Conservation (phyloP, 1,140 invertebrate species). For the Trypoxylus dichotomus region DNA sequence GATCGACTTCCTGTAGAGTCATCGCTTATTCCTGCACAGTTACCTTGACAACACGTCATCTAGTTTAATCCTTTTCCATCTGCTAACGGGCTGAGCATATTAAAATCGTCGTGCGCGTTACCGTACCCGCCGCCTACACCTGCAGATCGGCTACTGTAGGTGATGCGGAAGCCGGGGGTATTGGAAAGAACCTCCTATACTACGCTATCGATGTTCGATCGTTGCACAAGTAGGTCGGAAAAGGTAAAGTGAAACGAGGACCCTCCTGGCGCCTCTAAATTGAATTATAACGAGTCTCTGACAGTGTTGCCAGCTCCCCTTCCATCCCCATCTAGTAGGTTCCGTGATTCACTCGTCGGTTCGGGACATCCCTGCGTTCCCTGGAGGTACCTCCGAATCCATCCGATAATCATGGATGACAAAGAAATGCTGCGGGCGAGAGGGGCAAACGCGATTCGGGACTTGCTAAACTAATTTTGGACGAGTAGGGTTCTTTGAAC, state of each 20-base stretch:
- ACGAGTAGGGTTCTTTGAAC: background rate
- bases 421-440: background rate
- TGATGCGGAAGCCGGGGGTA: background rate
- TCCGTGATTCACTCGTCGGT: background rate
- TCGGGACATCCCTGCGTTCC: background rate
- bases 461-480: background rate
- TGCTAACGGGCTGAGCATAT: background rate
- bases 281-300: conserved; percentile 2
- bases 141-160: background rate
- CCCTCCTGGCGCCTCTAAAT: background rate
- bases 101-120: background rate
- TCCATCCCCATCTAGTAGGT: background rate
- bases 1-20: conserved; percentile 5
- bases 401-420: background rate
- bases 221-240: conserved; percentile 1
- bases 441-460: background rate
- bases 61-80: conserved; percentile 1
- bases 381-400: background rate
- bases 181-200: background rate
- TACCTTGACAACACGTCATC: background rate
- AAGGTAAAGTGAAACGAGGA: conserved; percentile 1
- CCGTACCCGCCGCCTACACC: background rate
- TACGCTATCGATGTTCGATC: background rate
- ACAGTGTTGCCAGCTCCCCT: background rate
- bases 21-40: conserved; percentile 1